Conservation (phyloP, 2,797 vertebrate species). For the Acomys russatus region DNA sequence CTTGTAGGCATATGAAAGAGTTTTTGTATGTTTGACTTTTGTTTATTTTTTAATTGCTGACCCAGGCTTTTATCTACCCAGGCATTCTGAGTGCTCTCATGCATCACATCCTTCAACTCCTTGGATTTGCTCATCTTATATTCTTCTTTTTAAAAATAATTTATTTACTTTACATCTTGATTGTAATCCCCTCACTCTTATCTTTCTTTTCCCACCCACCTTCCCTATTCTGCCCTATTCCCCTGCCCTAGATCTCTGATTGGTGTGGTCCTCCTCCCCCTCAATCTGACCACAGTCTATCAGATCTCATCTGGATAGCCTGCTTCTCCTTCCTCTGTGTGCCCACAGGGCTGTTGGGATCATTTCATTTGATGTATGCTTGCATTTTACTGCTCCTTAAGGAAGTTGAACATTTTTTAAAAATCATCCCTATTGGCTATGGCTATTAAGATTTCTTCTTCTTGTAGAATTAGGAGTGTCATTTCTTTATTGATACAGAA, state of each 20-base stretch:
- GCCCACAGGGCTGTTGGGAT: neutral
- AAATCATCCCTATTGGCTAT: neutral
- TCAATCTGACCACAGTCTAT: too few relatives aligned
- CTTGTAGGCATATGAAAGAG: neutral
- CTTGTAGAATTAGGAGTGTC: neutral
- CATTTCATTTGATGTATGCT: neutral
- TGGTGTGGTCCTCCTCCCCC: too few relatives aligned
- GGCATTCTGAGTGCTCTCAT: neutral
- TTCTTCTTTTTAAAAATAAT: neutral
- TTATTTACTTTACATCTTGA: too few relatives aligned
- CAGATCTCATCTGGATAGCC: too few relatives aligned
- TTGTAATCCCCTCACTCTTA: too few relatives aligned
- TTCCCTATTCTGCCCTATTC: too few relatives aligned
- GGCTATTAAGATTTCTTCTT: neutral
- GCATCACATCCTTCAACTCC: neutral
- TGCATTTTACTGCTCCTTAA: conserved; percentile 18
- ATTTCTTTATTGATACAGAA: neutral
- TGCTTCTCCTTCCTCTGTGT: too few relatives aligned
- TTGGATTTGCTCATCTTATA: neutral
- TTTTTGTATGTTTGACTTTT: neutral
- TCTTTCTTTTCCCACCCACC: too few relatives aligned
- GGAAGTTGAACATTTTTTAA: neutral
- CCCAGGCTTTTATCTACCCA: neutral
- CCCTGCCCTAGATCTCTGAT: too few relatives aligned
- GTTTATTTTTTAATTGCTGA: neutral